phyloP scores from a whole-genome alignment of 2,888 invertebrate genomes.

The Cataglyphis altisquamis region DNA sequence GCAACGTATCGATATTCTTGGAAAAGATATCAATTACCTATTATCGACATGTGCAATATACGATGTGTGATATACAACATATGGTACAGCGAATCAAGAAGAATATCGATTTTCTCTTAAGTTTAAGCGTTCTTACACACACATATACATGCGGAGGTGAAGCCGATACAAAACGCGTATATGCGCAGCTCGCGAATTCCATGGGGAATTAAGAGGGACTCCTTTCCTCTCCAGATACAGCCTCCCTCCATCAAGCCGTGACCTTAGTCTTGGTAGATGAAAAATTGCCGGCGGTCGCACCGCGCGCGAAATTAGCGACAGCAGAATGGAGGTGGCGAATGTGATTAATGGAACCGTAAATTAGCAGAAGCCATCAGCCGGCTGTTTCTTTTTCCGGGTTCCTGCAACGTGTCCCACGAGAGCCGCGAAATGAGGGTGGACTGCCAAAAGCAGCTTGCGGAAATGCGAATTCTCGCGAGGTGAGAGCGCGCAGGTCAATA shows the following conservation, averaged over 20 bases:
- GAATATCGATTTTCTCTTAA: slow-evolving; percentile 44
- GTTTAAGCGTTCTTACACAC: neutral
- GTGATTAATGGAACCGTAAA: slow-evolving; percentile 75
- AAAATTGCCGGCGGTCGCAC: slow-evolving; percentile 64
- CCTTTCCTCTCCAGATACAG: slow-evolving; percentile 42
- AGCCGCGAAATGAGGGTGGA: slow-evolving; percentile 45
- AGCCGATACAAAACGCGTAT: slow-evolving; percentile 41
- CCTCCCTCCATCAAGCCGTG: slow-evolving; percentile 10
- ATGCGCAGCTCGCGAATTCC: slow-evolving; percentile 42
- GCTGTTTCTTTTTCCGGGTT: slow-evolving; percentile 67
- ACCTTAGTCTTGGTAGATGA: slow-evolving; percentile 62
- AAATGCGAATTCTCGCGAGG: slow-evolving; percentile 53
- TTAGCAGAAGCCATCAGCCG: slow-evolving; percentile 69
- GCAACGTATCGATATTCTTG: slow-evolving; percentile 15
- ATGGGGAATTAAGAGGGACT: slow-evolving; percentile 58
- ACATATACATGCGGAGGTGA: neutral
- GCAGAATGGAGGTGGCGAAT: slow-evolving; percentile 69
- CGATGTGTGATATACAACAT: neutral
- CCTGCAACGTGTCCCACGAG: slow-evolving; percentile 61
- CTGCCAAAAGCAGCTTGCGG: slow-evolving; percentile 57
- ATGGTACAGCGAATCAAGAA: neutral
- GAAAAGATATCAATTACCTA: neutral
- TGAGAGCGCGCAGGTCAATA: slow-evolving; percentile 48
- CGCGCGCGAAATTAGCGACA: slow-evolving; percentile 71
- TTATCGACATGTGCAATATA: slow-evolving; percentile 15